These are phyloP conservation scores for Taenaris catops DNA, from an alignment of 2,888 invertebrate species.

Conservation along the genomic window DNA sequence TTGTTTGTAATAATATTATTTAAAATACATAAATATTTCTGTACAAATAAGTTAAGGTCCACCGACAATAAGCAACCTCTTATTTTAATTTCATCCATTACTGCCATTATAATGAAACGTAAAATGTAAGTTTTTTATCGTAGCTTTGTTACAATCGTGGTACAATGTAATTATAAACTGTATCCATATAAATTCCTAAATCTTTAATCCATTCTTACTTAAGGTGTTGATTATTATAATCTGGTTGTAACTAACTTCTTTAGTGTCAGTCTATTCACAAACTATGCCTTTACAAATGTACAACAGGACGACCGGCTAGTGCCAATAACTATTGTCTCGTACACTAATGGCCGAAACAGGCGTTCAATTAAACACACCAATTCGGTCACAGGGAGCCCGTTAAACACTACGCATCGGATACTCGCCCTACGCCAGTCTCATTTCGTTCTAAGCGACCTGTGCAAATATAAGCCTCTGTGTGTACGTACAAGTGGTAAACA, in stretches of 20 bases:
- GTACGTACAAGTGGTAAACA: conserved; percentile 10
- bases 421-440: conserved; percentile 35
- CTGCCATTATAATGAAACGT: no score
- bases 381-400: conserved; percentile 51
- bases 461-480: conserved; percentile 22
- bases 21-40: no score
- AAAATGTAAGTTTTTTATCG: no score
- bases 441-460: conserved; percentile 30
- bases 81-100: no score
- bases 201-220: no score
- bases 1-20: no score
- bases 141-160: no score
- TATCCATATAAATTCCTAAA: no score
- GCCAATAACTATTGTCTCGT: conserved; percentile 63
- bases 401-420: conserved; percentile 40
- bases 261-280: conserved; percentile 12
- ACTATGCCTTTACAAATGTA: conserved; percentile 22
- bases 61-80: no score
- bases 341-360: conserved; percentile 61
- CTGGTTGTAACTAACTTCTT: conserved; percentile 2
- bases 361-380: conserved; percentile 69
- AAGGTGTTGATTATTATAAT: no score
- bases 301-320: conserved; percentile 35
- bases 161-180: no score
- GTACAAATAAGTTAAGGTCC: no score